Conservation (phyloP, 2,888 invertebrate species). For the Aphodius granarius region DNA sequence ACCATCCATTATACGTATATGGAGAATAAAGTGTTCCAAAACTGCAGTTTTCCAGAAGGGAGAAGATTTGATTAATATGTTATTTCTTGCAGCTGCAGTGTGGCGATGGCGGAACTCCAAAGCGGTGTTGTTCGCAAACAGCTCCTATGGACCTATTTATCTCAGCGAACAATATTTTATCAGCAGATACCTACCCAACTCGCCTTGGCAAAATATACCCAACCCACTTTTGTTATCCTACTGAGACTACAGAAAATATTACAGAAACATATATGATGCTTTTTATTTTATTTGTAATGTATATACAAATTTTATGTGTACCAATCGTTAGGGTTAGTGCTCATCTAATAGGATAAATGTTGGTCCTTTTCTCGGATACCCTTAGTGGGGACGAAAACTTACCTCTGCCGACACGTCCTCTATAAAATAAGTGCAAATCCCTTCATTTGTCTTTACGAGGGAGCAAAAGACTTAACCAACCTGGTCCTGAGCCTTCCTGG, state of each 20-base stretch:
- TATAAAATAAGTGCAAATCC: conserved; percentile 51
- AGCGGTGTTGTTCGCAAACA: background rate
- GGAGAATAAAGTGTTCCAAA: background rate
- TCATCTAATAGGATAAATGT: background rate
- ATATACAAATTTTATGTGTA: too few relatives aligned
- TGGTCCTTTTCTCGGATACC: background rate
- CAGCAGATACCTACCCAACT: background rate
- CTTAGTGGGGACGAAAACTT: conserved; percentile 9
- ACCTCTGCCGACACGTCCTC: conserved; percentile 41
- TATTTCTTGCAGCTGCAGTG: background rate
- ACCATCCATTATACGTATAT: background rate
- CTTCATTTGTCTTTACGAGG: conserved; percentile 53
- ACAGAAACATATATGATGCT: too few relatives aligned
- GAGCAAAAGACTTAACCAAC: conserved; percentile 52
- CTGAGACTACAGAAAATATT: too few relatives aligned
- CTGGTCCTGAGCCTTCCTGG: conserved; percentile 26
- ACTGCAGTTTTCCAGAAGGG: background rate
- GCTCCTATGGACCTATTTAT: background rate
- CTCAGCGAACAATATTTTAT: background rate
- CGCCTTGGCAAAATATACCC: background rate
- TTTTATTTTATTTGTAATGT: too few relatives aligned
- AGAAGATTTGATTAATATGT: background rate
- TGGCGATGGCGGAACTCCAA: background rate
- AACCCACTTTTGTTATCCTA: too few relatives aligned
- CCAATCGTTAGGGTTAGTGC: background rate